phyloP scores from a whole-genome alignment of 2,113 vertebrate genomes.

The Amia ocellicauda region DNA sequence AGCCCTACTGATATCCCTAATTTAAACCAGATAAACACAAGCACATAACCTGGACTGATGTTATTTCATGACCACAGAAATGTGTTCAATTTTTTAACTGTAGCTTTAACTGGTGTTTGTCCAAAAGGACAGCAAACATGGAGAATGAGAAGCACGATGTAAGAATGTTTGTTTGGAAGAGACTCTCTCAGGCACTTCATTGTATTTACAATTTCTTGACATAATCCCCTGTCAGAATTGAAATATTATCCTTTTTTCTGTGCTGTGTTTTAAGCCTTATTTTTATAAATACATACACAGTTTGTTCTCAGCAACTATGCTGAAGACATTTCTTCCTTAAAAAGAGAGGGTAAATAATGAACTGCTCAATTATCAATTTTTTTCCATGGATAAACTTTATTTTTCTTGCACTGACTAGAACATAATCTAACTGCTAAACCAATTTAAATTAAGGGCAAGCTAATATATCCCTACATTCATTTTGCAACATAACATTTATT shows the following conservation, averaged over 20 bases:
- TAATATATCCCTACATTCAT: neutral
- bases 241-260: neutral
- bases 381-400: neutral
- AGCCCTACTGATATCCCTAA: too few relatives aligned
- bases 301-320: neutral
- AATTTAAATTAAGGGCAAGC: neutral
- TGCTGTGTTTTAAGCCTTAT: neutral
- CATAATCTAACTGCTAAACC: neutral
- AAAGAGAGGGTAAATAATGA: neutral
- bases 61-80: too few relatives aligned
- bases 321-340: neutral
- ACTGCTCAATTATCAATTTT: neutral
- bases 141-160: neutral
- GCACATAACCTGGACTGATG: too few relatives aligned
- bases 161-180: slow-evolving; percentile 7
- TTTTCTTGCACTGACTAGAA: neutral
- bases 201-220: slow-evolving; percentile 5
- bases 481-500: neutral
- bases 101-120: neutral
- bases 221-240: neutral
- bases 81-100: neutral
- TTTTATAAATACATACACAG: slow-evolving; percentile 2
- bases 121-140: neutral
- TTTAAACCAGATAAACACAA: too few relatives aligned
- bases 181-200: neutral